Conservation (phyloP, 2,113 vertebrate genomes). For the Chlorodrepanis virens region DNA sequence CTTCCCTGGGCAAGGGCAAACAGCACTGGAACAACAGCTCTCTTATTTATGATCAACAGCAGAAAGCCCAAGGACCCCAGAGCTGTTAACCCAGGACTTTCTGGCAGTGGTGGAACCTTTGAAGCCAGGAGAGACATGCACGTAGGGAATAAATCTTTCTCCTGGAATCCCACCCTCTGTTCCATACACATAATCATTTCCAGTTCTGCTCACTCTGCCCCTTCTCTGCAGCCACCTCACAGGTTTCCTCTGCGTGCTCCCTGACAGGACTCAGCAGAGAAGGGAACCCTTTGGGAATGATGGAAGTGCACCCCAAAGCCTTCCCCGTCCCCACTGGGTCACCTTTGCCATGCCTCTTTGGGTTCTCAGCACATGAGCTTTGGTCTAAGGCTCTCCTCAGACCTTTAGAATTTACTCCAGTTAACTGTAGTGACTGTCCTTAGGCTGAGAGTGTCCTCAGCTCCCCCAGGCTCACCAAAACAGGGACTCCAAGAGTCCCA, state of each 20-base stretch:
- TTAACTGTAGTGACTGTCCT: not conserved
- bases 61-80: not conserved
- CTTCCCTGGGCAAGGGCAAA: not conserved
- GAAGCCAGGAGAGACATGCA: not conserved
- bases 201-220: not conserved
- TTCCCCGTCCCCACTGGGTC: not conserved
- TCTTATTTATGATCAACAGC: not conserved
- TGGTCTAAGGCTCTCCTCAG: not conserved
- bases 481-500: not conserved
- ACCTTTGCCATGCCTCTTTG: not conserved
- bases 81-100: not conserved
- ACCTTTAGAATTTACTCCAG: not conserved
- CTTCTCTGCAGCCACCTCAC: not conserved
- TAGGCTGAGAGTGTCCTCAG: not conserved
- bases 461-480: not conserved
- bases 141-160: not conserved
- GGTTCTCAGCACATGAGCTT: not conserved
- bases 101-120: not conserved
- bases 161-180: not conserved
- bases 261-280: not conserved
- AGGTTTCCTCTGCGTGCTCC: not conserved
- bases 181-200: not conserved
- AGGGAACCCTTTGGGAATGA: not conserved
- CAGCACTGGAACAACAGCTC: not conserved
- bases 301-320: not conserved